Conservation (phyloP, 2,888 invertebrate species). For the Drosophila pullipes region DNA sequence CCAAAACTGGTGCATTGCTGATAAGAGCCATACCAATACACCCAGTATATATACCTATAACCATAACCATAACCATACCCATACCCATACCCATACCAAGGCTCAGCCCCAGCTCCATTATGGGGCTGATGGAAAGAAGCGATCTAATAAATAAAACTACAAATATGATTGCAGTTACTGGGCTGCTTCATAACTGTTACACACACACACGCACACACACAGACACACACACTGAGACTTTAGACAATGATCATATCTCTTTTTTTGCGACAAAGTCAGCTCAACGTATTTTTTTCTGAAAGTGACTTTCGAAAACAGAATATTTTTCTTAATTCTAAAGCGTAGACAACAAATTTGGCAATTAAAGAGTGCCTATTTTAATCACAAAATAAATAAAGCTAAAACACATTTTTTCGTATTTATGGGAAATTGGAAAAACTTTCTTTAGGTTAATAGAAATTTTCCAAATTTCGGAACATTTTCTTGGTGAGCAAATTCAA, state of each 20-base stretch:
- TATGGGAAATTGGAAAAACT: too few relatives aligned
- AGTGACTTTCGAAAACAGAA: neutral
- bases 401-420: too few relatives aligned
- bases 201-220: neutral
- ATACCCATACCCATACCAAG: neutral
- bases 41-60: neutral
- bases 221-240: neutral
- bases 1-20: constrained; percentile 53
- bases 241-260: neutral
- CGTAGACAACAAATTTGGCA: neutral
- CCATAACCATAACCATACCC: neutral
- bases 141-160: constrained; percentile 54
- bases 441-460: neutral
- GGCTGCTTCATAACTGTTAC: neutral
- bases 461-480: neutral
- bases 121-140: constrained; percentile 33
- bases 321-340: neutral
- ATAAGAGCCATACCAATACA: constrained; percentile 37
- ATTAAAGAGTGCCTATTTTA: neutral
- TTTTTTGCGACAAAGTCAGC: too few relatives aligned
- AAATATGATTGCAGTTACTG: constrained; percentile 38
- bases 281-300: neutral
- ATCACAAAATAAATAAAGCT: too few relatives aligned
- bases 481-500: neutral
- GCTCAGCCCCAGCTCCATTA: constrained; percentile 1